Percentiles rank a stretch among this genome's conserved stretches.
Evolutionary conservation across 1,140 invertebrate genomes (phyloP).

Genomic region (Colletes latitarsis): DNA sequence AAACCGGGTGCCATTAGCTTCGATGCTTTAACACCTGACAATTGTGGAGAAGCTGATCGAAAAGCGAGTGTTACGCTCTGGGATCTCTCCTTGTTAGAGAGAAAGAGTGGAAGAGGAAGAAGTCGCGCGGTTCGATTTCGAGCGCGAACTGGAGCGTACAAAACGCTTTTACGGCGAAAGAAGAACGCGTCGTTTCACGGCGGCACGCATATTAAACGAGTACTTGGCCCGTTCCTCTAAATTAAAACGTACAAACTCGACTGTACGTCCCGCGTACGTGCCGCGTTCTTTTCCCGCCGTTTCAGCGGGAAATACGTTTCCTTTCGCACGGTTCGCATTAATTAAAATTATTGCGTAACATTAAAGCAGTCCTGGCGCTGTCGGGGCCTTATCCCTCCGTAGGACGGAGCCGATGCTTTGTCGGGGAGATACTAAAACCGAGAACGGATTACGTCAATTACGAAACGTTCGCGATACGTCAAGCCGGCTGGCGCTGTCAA

Average conservation of each 20-base stretch:
- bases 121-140: slow-evolving; percentile 7
- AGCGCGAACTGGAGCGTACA: slow-evolving; percentile 11
- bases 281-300: slow-evolving; percentile 23
- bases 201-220: slow-evolving; percentile 52
- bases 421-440: slow-evolving; percentile 23
- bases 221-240: slow-evolving; percentile 53
- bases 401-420: background rate
- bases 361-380: background rate
- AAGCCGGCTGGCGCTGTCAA: slow-evolving; percentile 32
- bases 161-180: background rate
- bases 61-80: too few relatives aligned
- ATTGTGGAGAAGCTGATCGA: too few relatives aligned
- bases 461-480: slow-evolving; percentile 36
- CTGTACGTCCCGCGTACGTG: slow-evolving; percentile 22
- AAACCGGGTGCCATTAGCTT: too few relatives aligned
- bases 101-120: background rate
- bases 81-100: too few relatives aligned
- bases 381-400: background rate
- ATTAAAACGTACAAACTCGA: slow-evolving; percentile 61
- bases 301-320: slow-evolving; percentile 36
- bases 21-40: too few relatives aligned
- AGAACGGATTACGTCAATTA: slow-evolving; percentile 46
- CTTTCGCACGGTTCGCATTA: slow-evolving; percentile 45
- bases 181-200: slow-evolving; percentile 24
- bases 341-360: slow-evolving; percentile 60